Evolutionary conservation across 2,113 vertebrate genomes (phyloP).

Genomic region (Menura novaehollandiae): DNA sequence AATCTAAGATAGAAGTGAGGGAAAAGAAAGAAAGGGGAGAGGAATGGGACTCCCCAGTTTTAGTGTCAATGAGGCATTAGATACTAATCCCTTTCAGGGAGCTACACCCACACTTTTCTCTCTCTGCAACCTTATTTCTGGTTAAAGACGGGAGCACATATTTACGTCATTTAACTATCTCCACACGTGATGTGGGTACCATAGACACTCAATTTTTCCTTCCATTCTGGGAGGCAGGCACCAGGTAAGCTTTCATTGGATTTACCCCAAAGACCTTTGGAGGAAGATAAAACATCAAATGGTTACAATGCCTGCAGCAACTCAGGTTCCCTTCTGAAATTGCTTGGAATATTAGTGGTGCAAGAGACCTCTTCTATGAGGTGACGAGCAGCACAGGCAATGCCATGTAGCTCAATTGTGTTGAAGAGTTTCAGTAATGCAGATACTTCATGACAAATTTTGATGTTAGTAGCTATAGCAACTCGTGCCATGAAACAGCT

Average conservation of each 20-base stretch:
- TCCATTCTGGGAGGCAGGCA: neutral
- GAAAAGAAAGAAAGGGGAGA: neutral
- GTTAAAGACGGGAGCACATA: neutral
- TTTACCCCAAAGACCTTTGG: neutral
- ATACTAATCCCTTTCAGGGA: neutral
- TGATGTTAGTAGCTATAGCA: constrained; percentile 8
- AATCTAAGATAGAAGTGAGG: neutral
- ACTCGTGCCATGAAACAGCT: neutral
- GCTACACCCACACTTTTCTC: neutral
- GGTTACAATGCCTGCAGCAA: neutral
- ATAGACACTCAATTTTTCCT: neutral
- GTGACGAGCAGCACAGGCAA: neutral
- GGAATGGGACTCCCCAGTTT: neutral
- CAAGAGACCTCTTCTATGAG: neutral
- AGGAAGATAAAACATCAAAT: neutral
- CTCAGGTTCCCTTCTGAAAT: neutral
- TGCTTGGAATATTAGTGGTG: neutral
- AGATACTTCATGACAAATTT: neutral
- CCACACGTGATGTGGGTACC: rapidly evolving
- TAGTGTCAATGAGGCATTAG: neutral
- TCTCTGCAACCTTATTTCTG: neutral
- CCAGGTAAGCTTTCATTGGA: neutral
- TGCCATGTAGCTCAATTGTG: neutral
- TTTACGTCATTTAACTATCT: neutral
- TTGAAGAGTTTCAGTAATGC: neutral